These are phyloP conservation scores for Pandemis corylana DNA, from an alignment of 2,888 invertebrate species.

Conservation along the genomic window DNA sequence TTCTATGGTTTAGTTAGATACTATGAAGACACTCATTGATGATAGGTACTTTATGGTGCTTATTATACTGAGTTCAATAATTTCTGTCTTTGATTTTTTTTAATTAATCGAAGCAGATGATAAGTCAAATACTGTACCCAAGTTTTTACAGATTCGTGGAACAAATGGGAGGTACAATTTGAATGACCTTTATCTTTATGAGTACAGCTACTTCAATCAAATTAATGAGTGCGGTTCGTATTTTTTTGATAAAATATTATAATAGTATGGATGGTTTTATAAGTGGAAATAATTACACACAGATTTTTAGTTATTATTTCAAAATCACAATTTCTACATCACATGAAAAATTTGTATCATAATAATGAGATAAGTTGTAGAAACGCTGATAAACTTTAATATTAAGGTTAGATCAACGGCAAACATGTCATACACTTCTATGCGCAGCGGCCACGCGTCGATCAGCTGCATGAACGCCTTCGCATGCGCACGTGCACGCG, in stretches of 20 bases:
- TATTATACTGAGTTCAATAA: background rate
- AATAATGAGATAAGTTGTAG: conserved; percentile 71
- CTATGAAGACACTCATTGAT: background rate
- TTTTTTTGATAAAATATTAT: background rate
- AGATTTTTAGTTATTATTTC: background rate
- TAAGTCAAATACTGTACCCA: too few species aligned
- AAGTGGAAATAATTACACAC: background rate
- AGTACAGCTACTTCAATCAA: too few species aligned
- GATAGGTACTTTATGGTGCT: background rate
- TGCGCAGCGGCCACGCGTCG: conserved; percentile 47
- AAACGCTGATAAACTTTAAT: conserved; percentile 70
- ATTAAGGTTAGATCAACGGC: conserved; percentile 68
- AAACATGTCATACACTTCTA: conserved; percentile 68
- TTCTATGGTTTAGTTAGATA: too few species aligned
- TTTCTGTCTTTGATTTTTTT: background rate
- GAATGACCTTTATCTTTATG: too few species aligned
- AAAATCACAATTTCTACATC: conserved; percentile 40
- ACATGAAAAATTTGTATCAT: conserved; percentile 70
- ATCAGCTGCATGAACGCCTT: conserved; percentile 42
- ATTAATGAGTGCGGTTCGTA: background rate
- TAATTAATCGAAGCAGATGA: too few species aligned
- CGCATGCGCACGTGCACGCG: conserved; percentile 29
- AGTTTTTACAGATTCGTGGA: too few species aligned
- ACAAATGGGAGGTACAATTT: too few species aligned
- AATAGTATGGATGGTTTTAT: background rate